These are phyloP conservation scores for Centroberyx gerrardi DNA, from an alignment of 2,797 vertebrate species.

Conservation along the genomic window DNA sequence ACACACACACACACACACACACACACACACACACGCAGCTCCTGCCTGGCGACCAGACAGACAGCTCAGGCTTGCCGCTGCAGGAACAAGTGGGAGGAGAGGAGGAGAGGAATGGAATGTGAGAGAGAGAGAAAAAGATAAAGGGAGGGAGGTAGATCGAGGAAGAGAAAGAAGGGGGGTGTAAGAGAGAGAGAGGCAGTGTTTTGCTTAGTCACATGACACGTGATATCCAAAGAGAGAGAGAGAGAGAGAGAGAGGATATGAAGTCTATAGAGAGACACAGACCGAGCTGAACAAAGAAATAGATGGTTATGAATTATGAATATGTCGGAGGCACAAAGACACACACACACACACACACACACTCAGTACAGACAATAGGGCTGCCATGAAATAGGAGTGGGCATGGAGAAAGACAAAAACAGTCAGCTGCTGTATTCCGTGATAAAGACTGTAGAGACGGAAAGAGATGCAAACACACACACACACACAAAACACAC, in stretches of 20 bases:
- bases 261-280: neutral
- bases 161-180: neutral
- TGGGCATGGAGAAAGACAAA: neutral
- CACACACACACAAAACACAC: neutral
- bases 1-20: constrained; percentile 4
- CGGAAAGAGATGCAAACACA: neutral
- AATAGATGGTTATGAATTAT: constrained; percentile 41
- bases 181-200: neutral
- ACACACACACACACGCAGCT: neutral
- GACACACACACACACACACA: neutral
- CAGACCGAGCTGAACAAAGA: constrained; percentile 10
- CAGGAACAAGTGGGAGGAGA: constrained; percentile 44
- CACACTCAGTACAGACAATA: neutral
- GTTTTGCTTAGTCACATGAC: constrained; percentile 55
- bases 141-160: constrained; percentile 5
- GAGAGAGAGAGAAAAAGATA: constrained; percentile 5
- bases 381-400: neutral
- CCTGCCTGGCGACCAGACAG: constrained; percentile 36
- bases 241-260: neutral
- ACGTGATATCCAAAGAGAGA: neutral
- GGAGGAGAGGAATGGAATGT: constrained; percentile 29
- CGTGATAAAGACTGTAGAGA: neutral
- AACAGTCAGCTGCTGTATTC: neutral
- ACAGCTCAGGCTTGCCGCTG: constrained; percentile 33
- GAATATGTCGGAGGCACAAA: constrained; percentile 8